Evolutionary conservation across 2,888 invertebrate genomes (phyloP).

Genomic region (Periphyllus acericola): DNA sequence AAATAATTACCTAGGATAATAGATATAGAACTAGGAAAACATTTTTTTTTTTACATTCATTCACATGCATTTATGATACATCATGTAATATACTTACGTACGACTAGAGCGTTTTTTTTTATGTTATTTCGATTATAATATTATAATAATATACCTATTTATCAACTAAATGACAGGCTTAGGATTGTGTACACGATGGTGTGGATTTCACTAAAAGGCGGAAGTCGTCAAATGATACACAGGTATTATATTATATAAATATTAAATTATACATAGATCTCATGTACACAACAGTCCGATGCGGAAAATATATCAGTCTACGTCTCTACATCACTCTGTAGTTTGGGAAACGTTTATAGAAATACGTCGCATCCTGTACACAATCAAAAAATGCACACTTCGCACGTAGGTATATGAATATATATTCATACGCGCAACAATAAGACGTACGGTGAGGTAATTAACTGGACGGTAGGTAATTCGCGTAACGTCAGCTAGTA

Average conservation of each 20-base stretch:
- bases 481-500: neutral
- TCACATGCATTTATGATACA: conserved; percentile 42
- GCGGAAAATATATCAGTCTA: neutral
- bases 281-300: neutral
- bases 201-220: neutral
- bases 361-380: neutral
- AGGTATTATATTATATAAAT: neutral
- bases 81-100: conserved; percentile 28
- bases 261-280: neutral
- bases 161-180: neutral
- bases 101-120: neutral
- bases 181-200: neutral
- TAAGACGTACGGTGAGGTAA: neutral
- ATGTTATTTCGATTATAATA: neutral
- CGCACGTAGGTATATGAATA: neutral
- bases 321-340: too few relatives aligned
- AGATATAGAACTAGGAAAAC: neutral
- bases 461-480: neutral
- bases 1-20: neutral
- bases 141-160: neutral
- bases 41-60: conserved; percentile 21
- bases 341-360: neutral
- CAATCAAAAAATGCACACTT: neutral
- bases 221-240: neutral
- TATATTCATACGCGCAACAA: neutral